A percentile compares a stretch with the other conserved stretches of the same genome.
Evolutionary conservation across 53 echinoderm and acorn worm species (phyloP).

Genomic region (Hippasteria phrygiana): DNA sequence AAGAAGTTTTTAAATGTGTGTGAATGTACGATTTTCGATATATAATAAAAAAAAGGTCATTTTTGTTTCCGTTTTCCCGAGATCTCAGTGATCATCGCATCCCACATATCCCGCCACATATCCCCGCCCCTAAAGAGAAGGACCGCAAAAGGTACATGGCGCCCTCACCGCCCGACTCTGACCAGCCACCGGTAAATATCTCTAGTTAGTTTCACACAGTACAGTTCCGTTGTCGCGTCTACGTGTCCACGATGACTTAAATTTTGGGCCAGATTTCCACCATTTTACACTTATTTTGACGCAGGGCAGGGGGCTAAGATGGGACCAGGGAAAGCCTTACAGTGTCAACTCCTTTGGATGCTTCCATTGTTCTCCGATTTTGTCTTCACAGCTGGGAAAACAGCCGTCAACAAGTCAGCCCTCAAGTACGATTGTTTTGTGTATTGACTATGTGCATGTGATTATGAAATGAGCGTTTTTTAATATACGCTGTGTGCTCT

Average conservation of each 20-base stretch:
- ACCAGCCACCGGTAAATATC: too few species aligned
- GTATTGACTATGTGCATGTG: too few species aligned
- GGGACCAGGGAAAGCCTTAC: constrained; percentile 61
- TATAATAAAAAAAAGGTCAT: too few species aligned
- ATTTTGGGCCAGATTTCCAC: constrained; percentile 3
- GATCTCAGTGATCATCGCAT: too few species aligned
- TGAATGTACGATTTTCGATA: too few species aligned
- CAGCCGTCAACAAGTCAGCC: constrained; percentile 31
- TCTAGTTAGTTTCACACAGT: background rate
- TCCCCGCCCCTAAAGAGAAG: too few species aligned
- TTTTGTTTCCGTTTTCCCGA: too few species aligned
- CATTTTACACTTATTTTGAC: constrained; percentile 1
- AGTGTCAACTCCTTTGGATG: constrained; percentile 49
- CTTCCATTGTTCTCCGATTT: constrained; percentile 47
- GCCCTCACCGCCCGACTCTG: background rate
- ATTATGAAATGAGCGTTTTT: too few species aligned
- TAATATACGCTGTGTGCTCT: too few species aligned
- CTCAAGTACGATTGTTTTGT: constrained; percentile 20
- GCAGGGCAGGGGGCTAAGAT: constrained; percentile 52
- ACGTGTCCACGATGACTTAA: constrained; percentile 65
- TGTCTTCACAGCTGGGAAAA: constrained; percentile 37
- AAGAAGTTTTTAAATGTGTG: too few species aligned
- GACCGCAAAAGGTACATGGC: background rate
- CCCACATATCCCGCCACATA: too few species aligned
- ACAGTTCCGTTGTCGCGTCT: background rate